Base-by-base conservation (phyloP, 2,888 invertebrate species). In the Hypercompe scribonia region DNA sequence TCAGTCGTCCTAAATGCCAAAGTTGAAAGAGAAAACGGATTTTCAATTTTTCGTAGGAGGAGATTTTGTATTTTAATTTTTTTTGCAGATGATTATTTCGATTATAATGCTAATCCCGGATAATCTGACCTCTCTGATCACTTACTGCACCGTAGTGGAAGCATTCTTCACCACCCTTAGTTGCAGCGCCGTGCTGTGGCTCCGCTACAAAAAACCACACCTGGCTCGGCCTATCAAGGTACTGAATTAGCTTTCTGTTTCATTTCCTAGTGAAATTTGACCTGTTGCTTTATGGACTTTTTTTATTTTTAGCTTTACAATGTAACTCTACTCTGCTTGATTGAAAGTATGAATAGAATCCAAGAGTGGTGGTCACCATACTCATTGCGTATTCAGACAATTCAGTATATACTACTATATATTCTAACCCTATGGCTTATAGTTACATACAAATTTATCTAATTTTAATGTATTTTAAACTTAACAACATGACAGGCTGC, bases 111-210 rank as follows among this genome's bases (percentile, higher is more conserved):
- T 99, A 85, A 97, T 97, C 75, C 97, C 98, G 10, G 97, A 97
- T 88, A 98, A 99, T 93, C 97, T 99, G 70, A 98, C 98, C 86
- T 97, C 97, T 39, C 96, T 99, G 71, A 99, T 99, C 85, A 98
- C 98, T 4, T 99, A 99, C 90, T 97, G 98, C 87, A 98, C 98
- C 73, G 98, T 99, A 86, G 98, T 99, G 65, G 99, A 99, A 92
- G 98, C 99, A 36, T 97, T 98, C 91, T 99, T 99, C 94, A 98
- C 99, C 68, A 98, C 98, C 90, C 91, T 98, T 50, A 98, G 98
- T 61, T 98, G 99, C 66, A 97, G 97, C 77, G 99, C 98, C 2
- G 96, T 99, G 78, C 92, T 99, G 42, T 98, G 97, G 96, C 96
- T 99, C 79, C 96, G 99, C 61, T 98, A 97, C 93, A 98, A 97